These are phyloP conservation scores for Corythoichthys intestinalis DNA, from an alignment of 2,113 vertebrate genomes.

Conservation along the genomic window DNA sequence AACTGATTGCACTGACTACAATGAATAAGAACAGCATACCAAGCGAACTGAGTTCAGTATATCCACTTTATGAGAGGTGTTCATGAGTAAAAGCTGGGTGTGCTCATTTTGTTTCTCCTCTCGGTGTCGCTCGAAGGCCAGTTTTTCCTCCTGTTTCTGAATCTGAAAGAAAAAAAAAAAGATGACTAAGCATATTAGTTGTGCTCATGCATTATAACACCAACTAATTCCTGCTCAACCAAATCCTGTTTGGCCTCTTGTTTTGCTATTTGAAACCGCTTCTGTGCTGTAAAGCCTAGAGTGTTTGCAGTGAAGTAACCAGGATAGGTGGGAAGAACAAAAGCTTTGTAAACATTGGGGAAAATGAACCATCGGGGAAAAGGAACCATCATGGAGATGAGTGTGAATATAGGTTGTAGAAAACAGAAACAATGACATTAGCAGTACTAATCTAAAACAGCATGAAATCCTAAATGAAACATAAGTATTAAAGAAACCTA, in stretches of 20 bases:
- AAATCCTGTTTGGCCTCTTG: neutral
- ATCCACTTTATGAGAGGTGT: slow-evolving; percentile 78
- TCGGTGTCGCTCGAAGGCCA: slow-evolving; percentile 85
- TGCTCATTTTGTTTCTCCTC: slow-evolving; percentile 81
- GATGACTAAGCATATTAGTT: neutral
- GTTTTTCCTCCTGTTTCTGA: slow-evolving; percentile 82
- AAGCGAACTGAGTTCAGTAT: slow-evolving; percentile 85
- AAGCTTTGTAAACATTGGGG: neutral
- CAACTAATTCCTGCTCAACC: neutral
- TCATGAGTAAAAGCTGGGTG: slow-evolving; percentile 79
- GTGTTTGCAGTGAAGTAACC: neutral
- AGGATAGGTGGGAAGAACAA: neutral
- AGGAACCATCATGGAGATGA: neutral
- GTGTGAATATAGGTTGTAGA: neutral
- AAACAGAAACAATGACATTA: neutral
- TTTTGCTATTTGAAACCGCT: neutral
- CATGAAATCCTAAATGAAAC: neutral
- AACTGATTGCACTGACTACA: neutral
- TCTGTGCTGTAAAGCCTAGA: neutral
- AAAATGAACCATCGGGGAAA: neutral
- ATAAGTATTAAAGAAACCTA: slow-evolving; percentile 39
- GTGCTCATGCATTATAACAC: neutral
- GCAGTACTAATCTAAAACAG: neutral
- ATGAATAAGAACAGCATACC: slow-evolving; percentile 56
- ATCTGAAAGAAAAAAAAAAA: slow-evolving; percentile 66